These are phyloP conservation scores for Perithous albicinctus DNA, from an alignment of 2,888 invertebrate genomes.

Conservation along the genomic window DNA sequence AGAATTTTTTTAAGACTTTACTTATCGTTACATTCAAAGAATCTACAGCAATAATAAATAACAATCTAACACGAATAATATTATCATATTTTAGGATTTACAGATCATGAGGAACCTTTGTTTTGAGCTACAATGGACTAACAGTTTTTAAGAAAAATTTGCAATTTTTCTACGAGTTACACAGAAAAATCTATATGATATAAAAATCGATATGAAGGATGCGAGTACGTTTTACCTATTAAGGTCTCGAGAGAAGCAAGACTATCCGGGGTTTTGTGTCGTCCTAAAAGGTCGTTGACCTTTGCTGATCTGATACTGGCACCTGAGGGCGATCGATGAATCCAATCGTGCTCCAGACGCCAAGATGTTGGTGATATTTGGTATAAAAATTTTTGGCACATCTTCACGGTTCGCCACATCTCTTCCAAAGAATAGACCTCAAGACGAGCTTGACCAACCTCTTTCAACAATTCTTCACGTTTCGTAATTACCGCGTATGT, in stretches of 20 bases:
- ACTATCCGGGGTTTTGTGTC: conserved; percentile 68
- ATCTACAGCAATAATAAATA: too few species aligned
- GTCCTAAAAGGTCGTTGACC: conserved; percentile 69
- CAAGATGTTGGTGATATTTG: conserved; percentile 88
- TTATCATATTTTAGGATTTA: too few species aligned
- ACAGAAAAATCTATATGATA: neutral
- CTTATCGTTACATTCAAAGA: too few species aligned
- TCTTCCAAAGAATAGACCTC: conserved; percentile 88
- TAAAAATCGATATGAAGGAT: neutral
- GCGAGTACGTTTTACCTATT: conserved; percentile 70
- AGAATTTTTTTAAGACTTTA: too few species aligned
- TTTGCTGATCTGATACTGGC: conserved; percentile 53
- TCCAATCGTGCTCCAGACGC: conserved; percentile 86
- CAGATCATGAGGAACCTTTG: too few species aligned
- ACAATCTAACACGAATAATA: too few species aligned
- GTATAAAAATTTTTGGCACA: conserved; percentile 89
- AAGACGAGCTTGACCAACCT: conserved; percentile 78
- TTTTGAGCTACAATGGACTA: too few species aligned
- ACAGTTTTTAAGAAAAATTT: neutral
- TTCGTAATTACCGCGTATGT: conserved; percentile 78
- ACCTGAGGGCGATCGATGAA: conserved; percentile 68
- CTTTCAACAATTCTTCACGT: conserved; percentile 74
- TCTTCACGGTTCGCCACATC: conserved; percentile 87
- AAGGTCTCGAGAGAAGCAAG: conserved; percentile 73
- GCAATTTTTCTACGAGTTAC: neutral